Evolutionary conservation across 2,797 vertebrate genomes (phyloP), one percentile per base, ranked within the genome.

Genomic region (Sylvilagus floridanus): DNA sequence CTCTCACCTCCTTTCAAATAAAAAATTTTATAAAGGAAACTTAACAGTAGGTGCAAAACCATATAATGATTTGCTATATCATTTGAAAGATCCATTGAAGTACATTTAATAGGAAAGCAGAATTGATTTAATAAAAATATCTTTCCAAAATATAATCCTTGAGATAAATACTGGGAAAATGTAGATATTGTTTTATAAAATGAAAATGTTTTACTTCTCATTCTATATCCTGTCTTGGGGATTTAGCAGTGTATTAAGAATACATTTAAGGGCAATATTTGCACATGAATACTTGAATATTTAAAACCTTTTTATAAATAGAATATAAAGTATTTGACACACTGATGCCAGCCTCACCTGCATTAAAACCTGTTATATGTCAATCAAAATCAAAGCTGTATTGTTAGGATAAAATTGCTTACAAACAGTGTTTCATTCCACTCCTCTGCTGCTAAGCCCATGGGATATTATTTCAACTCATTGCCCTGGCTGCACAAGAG

Each of bases 171-270:
- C 24, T 93, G 54, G 75, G 71, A 76, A 94, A 94, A 63, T 75
- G 76, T 68, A 96, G 87, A 42, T n/a, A 50, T 14, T 21, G 7
- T 88, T 93, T 91, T 86, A 30, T 71, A 83, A 76, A 90, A 73
- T 87, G 54, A 73, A 76, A 94, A 66, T 7, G 21, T 47, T 90
- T 88, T 19, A 60, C 42, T 95, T 90, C 52, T 88, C 68, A 60
- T 85, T 69, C 69, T 68, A 9, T 78, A 60, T 75, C 47, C 78
- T 94, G 69, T 21, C 24, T 92, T 90, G 69, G 62, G n/a, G 89
- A 32, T 89, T 93, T 85, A 84, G n/a, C 77, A 69, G 14, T 85
- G n/a, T 60, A 52, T 92, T 93, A 82, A 92, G 91, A 94, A 65
- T 86, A 84, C 11, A 57, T 60, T n/a, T 35, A 84, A 90, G 65